Conservation (phyloP, 2,113 vertebrate genomes). For the Tretioscincus oriximinensis region DNA sequence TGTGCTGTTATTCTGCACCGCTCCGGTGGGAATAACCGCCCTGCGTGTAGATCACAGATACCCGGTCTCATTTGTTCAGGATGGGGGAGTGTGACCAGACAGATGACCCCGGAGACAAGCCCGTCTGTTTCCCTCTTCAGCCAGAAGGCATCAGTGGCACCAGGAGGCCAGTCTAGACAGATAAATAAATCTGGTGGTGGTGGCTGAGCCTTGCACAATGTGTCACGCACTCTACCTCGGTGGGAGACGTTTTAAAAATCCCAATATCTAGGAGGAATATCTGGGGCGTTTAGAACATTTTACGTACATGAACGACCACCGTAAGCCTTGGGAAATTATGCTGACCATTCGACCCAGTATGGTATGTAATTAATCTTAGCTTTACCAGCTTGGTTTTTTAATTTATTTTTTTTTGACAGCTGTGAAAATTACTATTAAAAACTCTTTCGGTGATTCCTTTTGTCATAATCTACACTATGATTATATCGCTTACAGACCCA, state of each 20-base stretch:
- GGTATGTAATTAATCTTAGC: no score
- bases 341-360: no score
- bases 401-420: no score
- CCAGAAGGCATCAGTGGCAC: background rate
- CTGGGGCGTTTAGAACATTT: background rate
- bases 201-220: background rate
- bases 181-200: background rate
- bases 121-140: background rate
- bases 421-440: no score
- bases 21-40: background rate
- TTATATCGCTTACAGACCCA: no score
- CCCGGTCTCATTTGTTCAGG: background rate
- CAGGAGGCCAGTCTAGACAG: background rate
- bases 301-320: background rate
- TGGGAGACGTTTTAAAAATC: background rate
- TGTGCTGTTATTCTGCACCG: background rate
- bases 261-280: background rate
- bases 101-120: background rate
- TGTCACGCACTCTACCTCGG: no score
- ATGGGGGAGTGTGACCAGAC: background rate
- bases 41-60: background rate
- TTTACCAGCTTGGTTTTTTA: no score
- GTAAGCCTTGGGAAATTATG: background rate
- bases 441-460: no score
- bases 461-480: no score